These are phyloP conservation scores for Puffinus mauretanicus DNA, from an alignment of 2,113 vertebrate species.

Conservation along the genomic window DNA sequence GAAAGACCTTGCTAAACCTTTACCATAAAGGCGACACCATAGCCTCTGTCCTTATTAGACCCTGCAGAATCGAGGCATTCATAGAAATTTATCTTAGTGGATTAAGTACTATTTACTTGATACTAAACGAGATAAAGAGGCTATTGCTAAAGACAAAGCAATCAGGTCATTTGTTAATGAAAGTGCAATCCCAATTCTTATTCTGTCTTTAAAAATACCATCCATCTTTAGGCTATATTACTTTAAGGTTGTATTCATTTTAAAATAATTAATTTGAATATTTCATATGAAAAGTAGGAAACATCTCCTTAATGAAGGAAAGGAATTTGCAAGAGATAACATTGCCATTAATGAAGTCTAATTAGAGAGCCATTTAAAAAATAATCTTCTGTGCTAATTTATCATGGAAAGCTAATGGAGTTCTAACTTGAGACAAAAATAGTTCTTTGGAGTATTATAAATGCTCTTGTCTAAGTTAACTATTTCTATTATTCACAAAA, in stretches of 20 bases:
- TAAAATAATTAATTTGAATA: conserved; percentile 16
- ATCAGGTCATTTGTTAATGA: neutral
- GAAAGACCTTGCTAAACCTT: neutral
- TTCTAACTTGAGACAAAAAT: conserved; percentile 33
- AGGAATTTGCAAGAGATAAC: conserved; percentile 40
- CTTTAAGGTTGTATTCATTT: neutral
- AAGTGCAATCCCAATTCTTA: neutral
- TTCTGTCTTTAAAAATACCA: neutral
- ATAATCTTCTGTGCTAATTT: conserved; percentile 51
- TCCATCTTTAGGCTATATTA: neutral
- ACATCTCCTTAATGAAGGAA: conserved; percentile 12
- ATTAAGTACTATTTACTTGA: neutral
- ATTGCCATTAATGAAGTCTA: conserved; percentile 37
- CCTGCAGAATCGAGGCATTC: rapidly evolving
- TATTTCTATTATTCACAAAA: conserved; percentile 8
- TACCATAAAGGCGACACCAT: no score
- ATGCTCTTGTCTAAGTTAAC: conserved; percentile 26
- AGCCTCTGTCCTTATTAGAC: neutral
- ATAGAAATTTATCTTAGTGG: neutral
- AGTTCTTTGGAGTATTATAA: conserved; percentile 16
- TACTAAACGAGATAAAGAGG: neutral
- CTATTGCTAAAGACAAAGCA: neutral
- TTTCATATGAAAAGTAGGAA: neutral
- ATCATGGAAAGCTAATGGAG: conserved; percentile 29
- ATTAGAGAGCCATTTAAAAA: conserved; percentile 56